Evolutionary conservation across 2,888 invertebrate genomes (phyloP), one percentile per base, ranked within the genome.

Genomic region (Lordiphosa andalusiaca): DNA sequence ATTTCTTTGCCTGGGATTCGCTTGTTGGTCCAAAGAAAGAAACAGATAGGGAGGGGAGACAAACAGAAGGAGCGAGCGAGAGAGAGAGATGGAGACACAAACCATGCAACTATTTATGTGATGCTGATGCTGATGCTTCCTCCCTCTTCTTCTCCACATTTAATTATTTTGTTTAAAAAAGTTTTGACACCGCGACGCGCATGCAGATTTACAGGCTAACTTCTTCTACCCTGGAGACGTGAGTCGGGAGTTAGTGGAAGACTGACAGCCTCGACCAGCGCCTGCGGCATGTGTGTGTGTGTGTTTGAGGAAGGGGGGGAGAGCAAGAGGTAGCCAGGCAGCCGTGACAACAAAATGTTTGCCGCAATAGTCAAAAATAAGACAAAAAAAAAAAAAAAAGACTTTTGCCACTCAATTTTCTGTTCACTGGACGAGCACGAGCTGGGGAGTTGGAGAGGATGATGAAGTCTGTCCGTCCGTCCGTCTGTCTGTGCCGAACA

Each of bases 131-230:
- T 30, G 16, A 16, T 16, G 16, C 48, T 30, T 44, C 44, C 49
- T 6, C 35, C 53, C 36, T 70, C 69, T 66, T 64, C 65, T 67
- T 70, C 75, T 74, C 67, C 35, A 84, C 71, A 78, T 85, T 84
- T 84, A 85, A 85, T 84, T 84, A 85, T 85, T 84, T 84, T 82
- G 76, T 85, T 77, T 77, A 78, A 71, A 82, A 63, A 84, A 84
- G 74, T 82, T 81, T 78, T 77, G 77, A 78, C 81, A 84, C 84
- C 69, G 68, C 64, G 71, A 74, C 78, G 83, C 84, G 80, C 84
- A 81, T 81, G 82, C 81, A 81, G 84, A 84, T 81, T 78, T 78
- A 71, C 69, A 69, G 66, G 63, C 76, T 63, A 57, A 56, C 30
- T 30, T 30, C 30, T 30, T 30, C 30, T 30, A 30, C 30, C 30